Conservation (phyloP, 2,888 invertebrate genomes). For the Oscheius sp. region DNA sequence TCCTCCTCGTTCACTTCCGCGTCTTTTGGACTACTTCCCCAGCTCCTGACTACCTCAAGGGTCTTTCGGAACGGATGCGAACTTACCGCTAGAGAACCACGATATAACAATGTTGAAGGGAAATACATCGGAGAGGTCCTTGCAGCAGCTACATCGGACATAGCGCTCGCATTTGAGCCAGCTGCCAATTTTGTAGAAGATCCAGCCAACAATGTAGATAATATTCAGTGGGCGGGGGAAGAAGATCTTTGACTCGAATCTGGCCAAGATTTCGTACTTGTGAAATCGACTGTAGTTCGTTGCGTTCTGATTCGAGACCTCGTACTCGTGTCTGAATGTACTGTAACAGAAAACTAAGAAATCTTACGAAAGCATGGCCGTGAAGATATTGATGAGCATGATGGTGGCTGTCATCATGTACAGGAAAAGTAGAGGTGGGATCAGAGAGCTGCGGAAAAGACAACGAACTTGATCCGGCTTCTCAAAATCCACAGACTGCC, state of each 20-base stretch:
- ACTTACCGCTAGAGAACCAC: no score
- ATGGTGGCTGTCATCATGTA: conserved; percentile 20
- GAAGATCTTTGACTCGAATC: conserved; percentile 22
- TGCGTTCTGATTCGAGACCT: background rate
- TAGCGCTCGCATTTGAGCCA: no score
- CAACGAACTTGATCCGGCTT: conserved; percentile 9
- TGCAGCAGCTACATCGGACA: no score
- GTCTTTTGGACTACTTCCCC: no score
- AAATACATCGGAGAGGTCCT: no score
- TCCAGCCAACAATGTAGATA: conserved; percentile 4
- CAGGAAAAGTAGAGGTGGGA: conserved; percentile 21
- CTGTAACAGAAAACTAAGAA: background rate
- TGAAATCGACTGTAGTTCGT: conserved; percentile 7
- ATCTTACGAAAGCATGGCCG: conserved; percentile 23
- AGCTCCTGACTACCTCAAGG: no score
- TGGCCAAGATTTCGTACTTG: conserved; percentile 13
- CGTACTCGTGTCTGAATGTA: conserved; percentile 20
- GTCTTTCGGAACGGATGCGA: no score
- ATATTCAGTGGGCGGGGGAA: conserved; percentile 16
- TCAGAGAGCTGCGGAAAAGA: conserved; percentile 8
- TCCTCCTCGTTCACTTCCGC: no score
- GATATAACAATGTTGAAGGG: no score
- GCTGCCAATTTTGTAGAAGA: no score
- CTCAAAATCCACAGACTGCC: background rate
- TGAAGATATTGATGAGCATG: conserved; percentile 32